Conservation (phyloP, 2,113 vertebrate genomes). For the Narcine bancroftii region DNA sequence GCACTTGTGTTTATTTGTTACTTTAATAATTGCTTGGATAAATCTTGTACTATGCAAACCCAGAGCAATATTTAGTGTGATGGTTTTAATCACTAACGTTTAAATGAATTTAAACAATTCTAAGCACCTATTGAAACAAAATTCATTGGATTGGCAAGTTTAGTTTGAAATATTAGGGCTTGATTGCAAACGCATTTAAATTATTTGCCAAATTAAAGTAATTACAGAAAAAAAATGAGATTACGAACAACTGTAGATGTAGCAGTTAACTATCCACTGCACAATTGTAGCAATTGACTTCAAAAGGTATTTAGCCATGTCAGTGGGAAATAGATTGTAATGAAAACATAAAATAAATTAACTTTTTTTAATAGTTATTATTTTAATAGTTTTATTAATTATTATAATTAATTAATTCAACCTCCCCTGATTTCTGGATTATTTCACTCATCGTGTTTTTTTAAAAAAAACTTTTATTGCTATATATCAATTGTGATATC, state of each 20-base stretch:
- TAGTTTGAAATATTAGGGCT: not conserved
- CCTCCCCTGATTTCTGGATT: too few relatives aligned
- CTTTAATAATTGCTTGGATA: not conserved
- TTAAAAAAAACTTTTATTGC: not conserved
- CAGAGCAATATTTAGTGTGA: not conserved
- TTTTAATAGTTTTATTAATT: too few relatives aligned
- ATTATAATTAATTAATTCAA: too few relatives aligned
- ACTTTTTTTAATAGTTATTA: too few relatives aligned
- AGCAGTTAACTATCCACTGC: not conserved
- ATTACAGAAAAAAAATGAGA: not conserved
- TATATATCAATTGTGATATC: not conserved
- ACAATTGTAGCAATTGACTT: not conserved
- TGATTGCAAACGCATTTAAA: not conserved
- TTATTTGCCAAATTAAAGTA: not conserved
- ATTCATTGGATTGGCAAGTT: not conserved
- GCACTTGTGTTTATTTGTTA: not conserved
- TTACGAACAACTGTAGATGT: not conserved
- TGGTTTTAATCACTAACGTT: not conserved
- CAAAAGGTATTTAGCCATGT: not conserved
- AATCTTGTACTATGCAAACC: not conserved
- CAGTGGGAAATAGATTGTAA: not conserved
- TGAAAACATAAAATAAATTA: too few relatives aligned
- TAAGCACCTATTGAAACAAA: not conserved
- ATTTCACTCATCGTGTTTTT: too few relatives aligned
- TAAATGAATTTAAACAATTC: not conserved